phyloP scores from a whole-genome alignment of 2,797 vertebrate species.

The Phoebastria nigripes region DNA sequence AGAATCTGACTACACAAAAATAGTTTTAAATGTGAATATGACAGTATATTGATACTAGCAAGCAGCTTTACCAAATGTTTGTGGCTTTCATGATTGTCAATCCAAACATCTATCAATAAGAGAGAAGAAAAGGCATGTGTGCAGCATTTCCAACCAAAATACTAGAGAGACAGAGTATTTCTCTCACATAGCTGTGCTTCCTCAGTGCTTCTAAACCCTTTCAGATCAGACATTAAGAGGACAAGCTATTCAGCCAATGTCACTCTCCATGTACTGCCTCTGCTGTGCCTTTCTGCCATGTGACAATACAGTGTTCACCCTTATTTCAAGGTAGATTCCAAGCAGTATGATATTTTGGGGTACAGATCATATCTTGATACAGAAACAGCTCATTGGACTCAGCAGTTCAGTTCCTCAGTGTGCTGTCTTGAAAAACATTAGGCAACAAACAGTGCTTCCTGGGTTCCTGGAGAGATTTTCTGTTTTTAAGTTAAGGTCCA shows the following conservation, averaged over 20 bases:
- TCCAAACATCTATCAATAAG: neutral
- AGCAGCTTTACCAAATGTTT: neutral
- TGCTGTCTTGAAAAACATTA: neutral
- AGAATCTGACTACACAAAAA: neutral
- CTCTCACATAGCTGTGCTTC: neutral
- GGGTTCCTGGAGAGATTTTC: neutral
- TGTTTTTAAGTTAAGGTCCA: neutral
- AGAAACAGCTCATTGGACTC: neutral
- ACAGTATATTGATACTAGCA: neutral
- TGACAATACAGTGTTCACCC: neutral
- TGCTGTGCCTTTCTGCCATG: neutral
- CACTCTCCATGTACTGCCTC: accelerated
- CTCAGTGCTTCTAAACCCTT: neutral
- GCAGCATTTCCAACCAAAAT: neutral
- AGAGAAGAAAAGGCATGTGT: neutral
- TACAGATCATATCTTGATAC: neutral
- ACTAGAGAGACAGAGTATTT: neutral
- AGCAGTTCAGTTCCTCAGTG: neutral
- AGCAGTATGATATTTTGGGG: neutral
- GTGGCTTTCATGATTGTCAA: neutral
- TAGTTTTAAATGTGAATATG: neutral
- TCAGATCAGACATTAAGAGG: neutral
- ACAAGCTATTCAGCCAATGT: neutral
- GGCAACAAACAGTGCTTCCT: neutral
- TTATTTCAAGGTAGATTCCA: neutral